These are phyloP conservation scores for Cataglyphis hispanica DNA, from an alignment of 1,140 invertebrate genomes.

Conservation along the genomic window DNA sequence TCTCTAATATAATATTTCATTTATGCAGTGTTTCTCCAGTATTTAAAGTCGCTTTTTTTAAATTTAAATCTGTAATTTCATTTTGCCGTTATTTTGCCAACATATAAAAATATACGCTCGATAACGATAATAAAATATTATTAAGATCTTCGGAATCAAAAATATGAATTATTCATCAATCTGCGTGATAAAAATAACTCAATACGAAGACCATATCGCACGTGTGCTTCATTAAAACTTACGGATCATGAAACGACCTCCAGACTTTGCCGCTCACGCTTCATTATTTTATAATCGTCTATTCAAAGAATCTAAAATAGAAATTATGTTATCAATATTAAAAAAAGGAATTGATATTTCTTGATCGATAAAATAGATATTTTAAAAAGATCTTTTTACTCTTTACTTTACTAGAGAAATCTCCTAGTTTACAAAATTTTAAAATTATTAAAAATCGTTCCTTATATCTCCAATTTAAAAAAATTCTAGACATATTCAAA, in stretches of 20 bases:
- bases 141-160: conserved; percentile 37
- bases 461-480: background rate
- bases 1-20: background rate
- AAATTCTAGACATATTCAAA: background rate
- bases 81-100: background rate
- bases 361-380: conserved; percentile 13
- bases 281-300: conserved; percentile 41
- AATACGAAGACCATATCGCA: conserved; percentile 29
- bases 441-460: background rate
- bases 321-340: conserved; percentile 12
- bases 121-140: conserved; percentile 40
- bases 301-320: conserved; percentile 23
- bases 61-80: background rate
- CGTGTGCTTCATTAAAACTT: conserved; percentile 61
- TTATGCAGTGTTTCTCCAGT: background rate
- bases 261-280: conserved; percentile 33
- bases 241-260: conserved; percentile 51
- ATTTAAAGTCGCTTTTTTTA: background rate
- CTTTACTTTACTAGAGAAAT: background rate
- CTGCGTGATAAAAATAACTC: conserved; percentile 32
- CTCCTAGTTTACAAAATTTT: background rate
- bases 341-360: conserved; percentile 9
- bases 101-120: background rate
- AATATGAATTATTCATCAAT: conserved; percentile 49
- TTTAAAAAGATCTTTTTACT: background rate